These are phyloP conservation scores for Rhyacophila evoluta DNA, from an alignment of 2,888 invertebrate species.

Conservation along the genomic window DNA sequence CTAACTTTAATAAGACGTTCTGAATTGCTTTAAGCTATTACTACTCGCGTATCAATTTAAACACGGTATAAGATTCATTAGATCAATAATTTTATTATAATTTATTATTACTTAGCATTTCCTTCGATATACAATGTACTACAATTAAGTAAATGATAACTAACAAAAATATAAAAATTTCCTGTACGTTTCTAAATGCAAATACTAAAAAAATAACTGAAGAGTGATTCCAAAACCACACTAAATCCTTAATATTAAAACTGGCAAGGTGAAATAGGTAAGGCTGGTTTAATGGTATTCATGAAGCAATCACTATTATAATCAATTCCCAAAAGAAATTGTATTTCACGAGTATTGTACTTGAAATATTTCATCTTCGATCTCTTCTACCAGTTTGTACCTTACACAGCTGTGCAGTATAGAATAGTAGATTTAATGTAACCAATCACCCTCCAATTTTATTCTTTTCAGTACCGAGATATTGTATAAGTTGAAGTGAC, in stretches of 20 bases:
- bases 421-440: too few relatives aligned
- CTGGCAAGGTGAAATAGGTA: background rate
- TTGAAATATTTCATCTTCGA: too few relatives aligned
- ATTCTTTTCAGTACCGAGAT: background rate
- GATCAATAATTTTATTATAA: slow-evolving; percentile 13
- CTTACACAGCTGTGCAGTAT: too few relatives aligned
- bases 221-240: background rate
- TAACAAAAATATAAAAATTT: slow-evolving; percentile 10
- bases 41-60: slow-evolving; percentile 6
- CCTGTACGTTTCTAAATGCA: background rate
- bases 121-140: slow-evolving; percentile 20
- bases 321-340: background rate
- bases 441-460: background rate
- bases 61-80: background rate
- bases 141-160: slow-evolving; percentile 23
- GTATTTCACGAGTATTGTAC: too few relatives aligned
- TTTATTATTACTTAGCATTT: slow-evolving; percentile 18
- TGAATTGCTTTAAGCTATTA: background rate
- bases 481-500: background rate
- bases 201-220: background rate
- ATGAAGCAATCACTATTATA: background rate
- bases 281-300: background rate
- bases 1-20: background rate
- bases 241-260: background rate
- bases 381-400: too few relatives aligned